Evolutionary conservation across 2,113 vertebrate genomes (phyloP).

Genomic region (Ursus arctos): DNA sequence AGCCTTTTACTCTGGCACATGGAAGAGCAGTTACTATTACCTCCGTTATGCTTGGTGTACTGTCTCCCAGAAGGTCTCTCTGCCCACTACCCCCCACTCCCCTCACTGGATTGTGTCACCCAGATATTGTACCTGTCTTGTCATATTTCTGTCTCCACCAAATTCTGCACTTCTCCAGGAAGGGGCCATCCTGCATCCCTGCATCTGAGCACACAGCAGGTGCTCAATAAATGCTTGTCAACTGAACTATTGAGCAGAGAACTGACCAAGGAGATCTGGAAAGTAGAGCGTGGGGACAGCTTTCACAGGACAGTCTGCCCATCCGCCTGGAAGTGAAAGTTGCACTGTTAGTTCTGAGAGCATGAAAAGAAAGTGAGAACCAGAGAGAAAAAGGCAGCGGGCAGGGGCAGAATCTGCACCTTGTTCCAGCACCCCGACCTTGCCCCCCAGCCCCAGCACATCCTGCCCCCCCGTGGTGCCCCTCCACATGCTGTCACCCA

Average conservation of each 20-base stretch:
- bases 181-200: no score
- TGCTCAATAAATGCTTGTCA: background rate
- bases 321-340: conserved; percentile 59
- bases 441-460: conserved; percentile 34
- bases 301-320: background rate
- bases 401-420: background rate
- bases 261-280: background rate
- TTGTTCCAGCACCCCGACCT: background rate
- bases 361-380: conserved; percentile 50
- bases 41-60: background rate
- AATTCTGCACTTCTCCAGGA: background rate
- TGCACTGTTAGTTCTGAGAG: background rate
- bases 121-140: background rate
- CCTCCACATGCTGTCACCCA: conserved; percentile 66
- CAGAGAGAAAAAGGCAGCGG: background rate
- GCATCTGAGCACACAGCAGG: background rate
- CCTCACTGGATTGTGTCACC: background rate
- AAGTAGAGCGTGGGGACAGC: background rate
- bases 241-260: background rate
- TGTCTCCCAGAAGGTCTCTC: background rate
- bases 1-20: background rate
- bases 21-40: background rate
- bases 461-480: conserved; percentile 33
- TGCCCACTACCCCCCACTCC: fast-evolving
- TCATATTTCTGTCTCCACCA: background rate